Conservation (phyloP, 1,140 invertebrate genomes). For the Drosophila lowei region DNA sequence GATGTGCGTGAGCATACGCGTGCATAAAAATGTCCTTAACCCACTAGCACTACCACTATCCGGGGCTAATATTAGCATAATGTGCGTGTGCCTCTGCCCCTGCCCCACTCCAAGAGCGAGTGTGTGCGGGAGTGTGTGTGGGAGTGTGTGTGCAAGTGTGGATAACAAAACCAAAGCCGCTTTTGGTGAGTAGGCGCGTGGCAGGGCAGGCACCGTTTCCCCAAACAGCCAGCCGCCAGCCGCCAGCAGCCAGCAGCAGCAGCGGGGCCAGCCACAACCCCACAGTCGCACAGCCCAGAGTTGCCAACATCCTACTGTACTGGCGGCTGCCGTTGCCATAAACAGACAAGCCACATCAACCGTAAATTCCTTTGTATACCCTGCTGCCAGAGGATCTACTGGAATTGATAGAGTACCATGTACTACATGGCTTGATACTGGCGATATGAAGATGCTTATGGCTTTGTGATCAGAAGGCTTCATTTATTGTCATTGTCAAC, state of each 20-base stretch:
- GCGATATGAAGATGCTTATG: too few species aligned
- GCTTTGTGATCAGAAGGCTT: too few species aligned
- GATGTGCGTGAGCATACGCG: conserved; percentile 36
- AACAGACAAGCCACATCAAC: conserved; percentile 57
- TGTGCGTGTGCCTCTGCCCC: conserved; percentile 37
- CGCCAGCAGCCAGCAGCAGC: neutral
- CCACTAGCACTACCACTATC: conserved; percentile 69
- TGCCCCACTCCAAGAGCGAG: conserved; percentile 3
- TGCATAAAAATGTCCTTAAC: conserved; percentile 80
- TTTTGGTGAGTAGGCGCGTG: conserved; percentile 48
- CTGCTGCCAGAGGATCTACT: neutral
- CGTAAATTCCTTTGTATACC: conserved; percentile 52
- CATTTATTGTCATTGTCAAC: too few species aligned
- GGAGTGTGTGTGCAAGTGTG: conserved; percentile 23
- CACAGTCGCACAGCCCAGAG: neutral
- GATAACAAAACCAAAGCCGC: conserved; percentile 64
- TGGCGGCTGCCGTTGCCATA: conserved; percentile 15
- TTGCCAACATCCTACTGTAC: conserved; percentile 6
- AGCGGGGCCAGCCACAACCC: too few species aligned
- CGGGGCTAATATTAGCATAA: conserved; percentile 77
- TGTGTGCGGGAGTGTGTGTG: conserved; percentile 6
- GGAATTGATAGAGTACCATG: neutral
- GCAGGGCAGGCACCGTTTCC: conserved; percentile 9
- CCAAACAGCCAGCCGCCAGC: too few species aligned
- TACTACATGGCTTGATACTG: neutral